phyloP scores from a whole-genome alignment of 2,888 invertebrate species.

The Caenorhabditis uteleia region DNA sequence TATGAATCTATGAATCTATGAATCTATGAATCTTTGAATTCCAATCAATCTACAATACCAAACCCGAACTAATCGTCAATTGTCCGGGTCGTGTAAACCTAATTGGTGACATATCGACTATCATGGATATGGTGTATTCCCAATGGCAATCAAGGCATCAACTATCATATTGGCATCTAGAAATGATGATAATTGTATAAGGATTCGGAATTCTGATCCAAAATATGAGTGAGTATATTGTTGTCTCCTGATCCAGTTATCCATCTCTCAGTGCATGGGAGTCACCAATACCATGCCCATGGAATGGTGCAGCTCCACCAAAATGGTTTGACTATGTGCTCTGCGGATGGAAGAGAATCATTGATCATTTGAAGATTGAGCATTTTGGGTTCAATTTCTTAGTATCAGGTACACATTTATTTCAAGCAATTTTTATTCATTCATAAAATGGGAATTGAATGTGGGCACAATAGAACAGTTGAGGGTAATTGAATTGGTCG shows the following conservation, averaged over 20 bases:
- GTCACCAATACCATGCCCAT: constrained; percentile 37
- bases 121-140: constrained; percentile 92
- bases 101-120: constrained; percentile 98
- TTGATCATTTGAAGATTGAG: constrained; percentile 74
- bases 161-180: constrained; percentile 80
- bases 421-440: no score
- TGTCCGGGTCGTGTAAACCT: constrained; percentile 84
- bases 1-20: no score
- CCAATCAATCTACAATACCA: no score
- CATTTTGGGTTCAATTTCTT: constrained; percentile 57
- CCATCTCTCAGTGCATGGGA: constrained; percentile 25
- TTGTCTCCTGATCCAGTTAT: no score
- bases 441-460: no score
- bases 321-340: constrained; percentile 91
- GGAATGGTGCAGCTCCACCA: constrained; percentile 50
- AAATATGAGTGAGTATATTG: constrained; percentile 46
- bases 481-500: no score
- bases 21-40: no score
- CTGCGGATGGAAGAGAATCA: constrained; percentile 87
- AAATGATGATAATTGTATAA: constrained; percentile 71
- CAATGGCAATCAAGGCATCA: constrained; percentile 92
- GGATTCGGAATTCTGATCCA: constrained; percentile 76
- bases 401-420: constrained; percentile 58
- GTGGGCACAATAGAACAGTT: no score
- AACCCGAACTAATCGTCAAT: constrained; percentile 66